These are phyloP conservation scores for Sceloporus tristichus DNA, from an alignment of 2,113 vertebrate genomes.

Conservation along the genomic window DNA sequence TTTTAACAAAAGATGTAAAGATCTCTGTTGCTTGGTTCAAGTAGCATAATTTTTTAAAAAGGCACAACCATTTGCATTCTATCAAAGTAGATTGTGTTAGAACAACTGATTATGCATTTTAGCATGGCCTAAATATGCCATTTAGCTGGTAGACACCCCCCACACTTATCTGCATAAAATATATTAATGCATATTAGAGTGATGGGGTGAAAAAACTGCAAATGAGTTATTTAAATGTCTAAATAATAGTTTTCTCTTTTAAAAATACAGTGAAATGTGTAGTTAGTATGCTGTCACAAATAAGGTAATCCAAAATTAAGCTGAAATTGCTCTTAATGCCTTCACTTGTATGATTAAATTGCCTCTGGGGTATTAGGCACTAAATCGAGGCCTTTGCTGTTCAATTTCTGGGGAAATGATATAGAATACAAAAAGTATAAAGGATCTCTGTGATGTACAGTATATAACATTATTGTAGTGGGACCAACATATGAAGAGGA, in stretches of 20 bases:
- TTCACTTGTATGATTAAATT: conserved; percentile 68
- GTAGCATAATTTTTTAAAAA: background rate
- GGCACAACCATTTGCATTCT: background rate
- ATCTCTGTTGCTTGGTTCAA: background rate
- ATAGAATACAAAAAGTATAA: conserved; percentile 20
- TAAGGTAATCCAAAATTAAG: conserved; percentile 65
- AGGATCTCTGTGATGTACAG: conserved; percentile 1
- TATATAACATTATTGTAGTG: conserved; percentile 17
- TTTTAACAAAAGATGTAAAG: background rate
- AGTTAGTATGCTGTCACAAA: conserved; percentile 68
- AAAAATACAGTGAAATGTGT: conserved; percentile 70
- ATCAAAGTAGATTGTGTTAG: background rate
- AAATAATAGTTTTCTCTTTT: conserved; percentile 57
- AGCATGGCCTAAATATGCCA: conserved; percentile 2
- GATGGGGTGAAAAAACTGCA: conserved; percentile 31
- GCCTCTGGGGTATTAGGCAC: conserved; percentile 66
- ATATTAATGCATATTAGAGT: background rate
- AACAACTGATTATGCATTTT: conserved; percentile 37
- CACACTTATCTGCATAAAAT: conserved; percentile 19
- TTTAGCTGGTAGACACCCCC: conserved; percentile 14
- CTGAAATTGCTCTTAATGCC: conserved; percentile 62
- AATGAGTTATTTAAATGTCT: conserved; percentile 52
- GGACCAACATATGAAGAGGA: conserved; percentile 13
- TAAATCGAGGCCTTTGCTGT: conserved; percentile 50
- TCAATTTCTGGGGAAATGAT: conserved; percentile 12